phyloP scores from a whole-genome alignment of 2,113 vertebrate species.

The Budorcas taxicolor region DNA sequence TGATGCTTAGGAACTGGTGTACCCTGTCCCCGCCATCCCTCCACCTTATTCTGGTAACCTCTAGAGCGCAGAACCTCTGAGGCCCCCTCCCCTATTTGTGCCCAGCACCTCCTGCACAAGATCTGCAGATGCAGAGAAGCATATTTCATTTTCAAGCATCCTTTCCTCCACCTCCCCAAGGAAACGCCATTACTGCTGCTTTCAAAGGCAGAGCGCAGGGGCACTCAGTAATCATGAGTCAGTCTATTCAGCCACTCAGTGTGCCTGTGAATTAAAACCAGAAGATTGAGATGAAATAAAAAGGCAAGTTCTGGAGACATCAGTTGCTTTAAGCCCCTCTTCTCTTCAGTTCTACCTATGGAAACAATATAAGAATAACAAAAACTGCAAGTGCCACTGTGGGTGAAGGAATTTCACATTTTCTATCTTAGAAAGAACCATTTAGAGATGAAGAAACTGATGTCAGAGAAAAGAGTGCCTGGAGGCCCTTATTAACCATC shows the following conservation, averaged over 20 bases:
- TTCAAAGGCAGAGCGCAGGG: neutral
- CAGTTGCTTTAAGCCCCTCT: neutral
- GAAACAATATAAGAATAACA: neutral
- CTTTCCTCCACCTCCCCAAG: neutral
- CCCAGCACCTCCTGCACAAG: neutral
- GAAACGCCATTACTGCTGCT: neutral
- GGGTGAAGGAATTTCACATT: neutral
- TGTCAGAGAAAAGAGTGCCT: neutral
- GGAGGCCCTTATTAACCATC: neutral
- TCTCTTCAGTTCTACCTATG: neutral
- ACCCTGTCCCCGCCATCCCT: no score
- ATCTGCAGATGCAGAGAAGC: neutral
- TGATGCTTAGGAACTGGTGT: neutral
- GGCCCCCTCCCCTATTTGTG: neutral
- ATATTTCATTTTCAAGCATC: neutral
- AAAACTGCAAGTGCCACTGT: neutral
- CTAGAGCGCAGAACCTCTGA: no score
- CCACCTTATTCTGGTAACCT: neutral
- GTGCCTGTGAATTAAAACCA: neutral
- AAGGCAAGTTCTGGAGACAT: neutral
- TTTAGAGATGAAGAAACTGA: neutral
- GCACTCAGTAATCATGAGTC: no score
- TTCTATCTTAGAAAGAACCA: neutral
- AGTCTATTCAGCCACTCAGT: neutral
- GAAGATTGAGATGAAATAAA: neutral